A percentile compares a stretch with the other conserved stretches of the same genome.
These are phyloP conservation scores for Meloidogyne hapla DNA, from an alignment of 1,140 invertebrate genomes.

Conservation along the genomic window DNA sequence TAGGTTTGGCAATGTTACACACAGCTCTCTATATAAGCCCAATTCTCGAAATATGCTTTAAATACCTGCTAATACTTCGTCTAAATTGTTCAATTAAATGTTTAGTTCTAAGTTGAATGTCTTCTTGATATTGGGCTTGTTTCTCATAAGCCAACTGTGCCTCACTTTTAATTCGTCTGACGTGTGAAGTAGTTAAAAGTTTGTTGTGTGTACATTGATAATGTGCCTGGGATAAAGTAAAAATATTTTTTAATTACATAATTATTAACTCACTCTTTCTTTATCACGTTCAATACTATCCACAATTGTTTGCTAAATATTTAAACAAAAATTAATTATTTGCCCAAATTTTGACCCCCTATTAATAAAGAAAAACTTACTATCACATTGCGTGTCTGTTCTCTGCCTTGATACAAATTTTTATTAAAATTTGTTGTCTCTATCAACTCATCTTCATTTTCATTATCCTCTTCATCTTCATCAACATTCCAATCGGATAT, in stretches of 20 bases:
- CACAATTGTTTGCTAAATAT: not conserved
- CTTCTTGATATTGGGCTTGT: constrained; percentile 61
- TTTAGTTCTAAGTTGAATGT: constrained; percentile 58
- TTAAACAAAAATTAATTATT: not conserved
- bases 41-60: not conserved
- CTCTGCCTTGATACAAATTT: no score
- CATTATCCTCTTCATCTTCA: constrained; percentile 52
- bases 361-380: no score
- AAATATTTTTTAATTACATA: not conserved
- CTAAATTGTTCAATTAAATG: constrained; percentile 51
- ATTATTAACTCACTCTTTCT: constrained; percentile 9
- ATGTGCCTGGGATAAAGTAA: not conserved
- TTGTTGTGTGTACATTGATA: constrained; percentile 53
- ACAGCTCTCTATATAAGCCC: no score
- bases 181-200: constrained; percentile 48
- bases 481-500: constrained; percentile 59
- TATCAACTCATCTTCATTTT: constrained; percentile 10
- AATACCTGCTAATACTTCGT: constrained; percentile 46
- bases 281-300: constrained; percentile 3
- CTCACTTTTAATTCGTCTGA: constrained; percentile 52
- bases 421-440: no score
- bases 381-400: constrained; percentile 13
- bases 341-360: not conserved
- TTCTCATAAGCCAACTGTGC: constrained; percentile 61
- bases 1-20: no score